Conservation (phyloP, 2,797 vertebrate genomes). For the Centropyge bicolor region DNA sequence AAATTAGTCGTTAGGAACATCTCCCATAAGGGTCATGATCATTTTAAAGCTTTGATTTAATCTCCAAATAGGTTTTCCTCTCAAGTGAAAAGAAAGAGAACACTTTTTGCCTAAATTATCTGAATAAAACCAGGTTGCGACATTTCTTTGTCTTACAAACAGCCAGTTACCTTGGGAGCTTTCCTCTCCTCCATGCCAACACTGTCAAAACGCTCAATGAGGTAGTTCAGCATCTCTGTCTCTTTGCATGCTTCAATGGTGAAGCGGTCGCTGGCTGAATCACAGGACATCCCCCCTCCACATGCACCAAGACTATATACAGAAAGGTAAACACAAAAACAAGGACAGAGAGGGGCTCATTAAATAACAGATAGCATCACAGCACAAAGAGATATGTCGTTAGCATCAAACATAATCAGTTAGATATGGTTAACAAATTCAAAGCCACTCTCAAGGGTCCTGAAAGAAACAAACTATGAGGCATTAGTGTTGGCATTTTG, state of each 20-base stretch:
- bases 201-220: conserved; percentile 99
- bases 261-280: conserved; percentile 95
- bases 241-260: conserved; percentile 98
- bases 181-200: conserved; percentile 99
- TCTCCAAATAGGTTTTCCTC: not conserved
- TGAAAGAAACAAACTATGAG: conserved; percentile 65
- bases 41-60: not conserved
- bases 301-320: conserved; percentile 90
- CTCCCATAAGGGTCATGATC: not conserved
- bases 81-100: not conserved
- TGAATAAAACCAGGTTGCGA: not conserved
- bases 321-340: conserved; percentile 31
- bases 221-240: conserved; percentile 99
- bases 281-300: conserved; percentile 89
- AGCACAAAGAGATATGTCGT: conserved; percentile 1
- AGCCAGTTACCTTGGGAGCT: conserved; percentile 93
- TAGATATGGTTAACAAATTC: conserved; percentile 52
- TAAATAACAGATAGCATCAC: conserved; percentile 33
- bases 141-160: not conserved
- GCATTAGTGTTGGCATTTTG: conserved; percentile 55
- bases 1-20: too few species aligned
- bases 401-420: conserved; percentile 30
- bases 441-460: conserved; percentile 53
- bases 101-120: not conserved
- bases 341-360: conserved; percentile 24